Percentiles rank a stretch among this genome's conserved stretches.
Evolutionary conservation across 2,888 invertebrate genomes (phyloP).

Genomic region (Polietes domitor): DNA sequence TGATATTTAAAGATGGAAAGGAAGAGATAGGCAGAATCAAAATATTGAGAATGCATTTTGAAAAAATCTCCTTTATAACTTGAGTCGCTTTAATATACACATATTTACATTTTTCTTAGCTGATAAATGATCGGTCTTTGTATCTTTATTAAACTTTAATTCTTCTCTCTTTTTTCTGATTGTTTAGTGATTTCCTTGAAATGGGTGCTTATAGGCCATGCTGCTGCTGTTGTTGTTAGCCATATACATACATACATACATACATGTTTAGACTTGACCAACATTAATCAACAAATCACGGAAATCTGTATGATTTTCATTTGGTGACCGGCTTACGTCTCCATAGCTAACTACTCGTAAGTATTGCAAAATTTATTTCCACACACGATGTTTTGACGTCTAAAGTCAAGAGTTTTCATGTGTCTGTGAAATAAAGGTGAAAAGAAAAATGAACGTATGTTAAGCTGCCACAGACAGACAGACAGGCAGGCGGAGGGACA

Average conservation of each 20-base stretch:
- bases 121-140: background rate
- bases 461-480: conserved; percentile 30
- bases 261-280: conserved; percentile 65
- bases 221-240: too few species aligned
- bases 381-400: conserved; percentile 62
- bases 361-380: conserved; percentile 61
- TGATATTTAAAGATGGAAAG: too few species aligned
- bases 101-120: too few species aligned
- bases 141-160: background rate
- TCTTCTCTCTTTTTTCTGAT: background rate
- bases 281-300: conserved; percentile 69
- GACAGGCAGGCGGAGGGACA: too few species aligned
- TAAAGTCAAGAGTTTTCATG: conserved; percentile 59
- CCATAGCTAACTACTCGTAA: background rate
- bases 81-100: too few species aligned
- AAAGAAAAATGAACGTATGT: conserved; percentile 56
- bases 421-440: conserved; percentile 30
- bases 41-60: too few species aligned
- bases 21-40: too few species aligned
- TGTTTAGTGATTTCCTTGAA: conserved; percentile 60
- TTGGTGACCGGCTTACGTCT: conserved; percentile 35
- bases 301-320: conserved; percentile 63
- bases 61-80: too few species aligned
- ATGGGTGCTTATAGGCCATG: conserved; percentile 63
- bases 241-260: too few species aligned